Base-by-base conservation (phyloP, 2,888 invertebrate genomes). In the Drosophila kanekoi region DNA sequence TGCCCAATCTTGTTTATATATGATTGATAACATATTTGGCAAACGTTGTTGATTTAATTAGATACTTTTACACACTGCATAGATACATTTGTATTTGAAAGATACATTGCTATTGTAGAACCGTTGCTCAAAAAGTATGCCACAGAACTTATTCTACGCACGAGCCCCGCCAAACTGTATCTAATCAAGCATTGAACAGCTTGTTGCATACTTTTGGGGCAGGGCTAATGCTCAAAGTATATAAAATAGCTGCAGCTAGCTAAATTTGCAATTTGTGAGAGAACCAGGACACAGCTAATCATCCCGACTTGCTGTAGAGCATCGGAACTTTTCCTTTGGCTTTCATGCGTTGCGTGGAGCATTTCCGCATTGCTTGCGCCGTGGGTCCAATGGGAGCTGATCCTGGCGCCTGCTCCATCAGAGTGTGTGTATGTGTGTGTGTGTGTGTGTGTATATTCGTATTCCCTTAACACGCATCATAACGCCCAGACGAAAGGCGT, bases 391-490 rank as follows among this genome's bases (percentile, higher is more conserved):
- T 41, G 44, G 58, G 28, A 58, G 69, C 61, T 52, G 52, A 54
- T 69, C 58, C 63, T 54, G 48, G 35, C 5, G 37, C 38, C 20
- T 13, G 18, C 10, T 33, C 40, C 45, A 23, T 38, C 33, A 6
- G 56, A 38, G 47, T 33, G 35, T 45, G 14, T 32, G 45, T 43
- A 38, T 45, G 53, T 35, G 35, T 37, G 48, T n/a, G n/a, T n/a
- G 64, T 48, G 9, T 52, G 32, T 18, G 47, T 38, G 41, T 37
- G 44, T 16, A 64, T 48, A 41, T 60, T 23, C 23, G 63, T 76
- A 67, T 75, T 83, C 81, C 84, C 89, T 72, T 70, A 86, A 83
- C 87, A 88, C 84, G 83, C 84, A 84, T 84, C 84, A 86, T 69
- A 83, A 87, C 73, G 82, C 82, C 77, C 83, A 88, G 83, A 84